phyloP scores from a whole-genome alignment of 2,888 invertebrate genomes.

The Celastrina argiolus region DNA sequence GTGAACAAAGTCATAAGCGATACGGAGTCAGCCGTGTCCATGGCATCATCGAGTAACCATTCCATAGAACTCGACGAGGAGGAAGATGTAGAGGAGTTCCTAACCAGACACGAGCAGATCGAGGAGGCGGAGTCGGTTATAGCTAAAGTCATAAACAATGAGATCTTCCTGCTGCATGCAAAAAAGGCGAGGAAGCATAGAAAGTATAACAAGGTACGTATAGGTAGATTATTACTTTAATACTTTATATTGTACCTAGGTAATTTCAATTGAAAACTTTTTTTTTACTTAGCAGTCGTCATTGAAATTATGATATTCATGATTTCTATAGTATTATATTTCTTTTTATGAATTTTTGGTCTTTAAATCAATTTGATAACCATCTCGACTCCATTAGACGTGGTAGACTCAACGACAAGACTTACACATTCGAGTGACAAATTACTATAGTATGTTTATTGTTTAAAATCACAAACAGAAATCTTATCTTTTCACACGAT shows the following conservation, averaged over 20 bases:
- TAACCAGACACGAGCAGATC: constrained; percentile 36
- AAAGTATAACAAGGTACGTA: constrained; percentile 51
- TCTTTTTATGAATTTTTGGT: too few relatives aligned
- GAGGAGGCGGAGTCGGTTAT: constrained; percentile 54
- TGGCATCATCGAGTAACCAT: neutral
- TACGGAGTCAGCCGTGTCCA: constrained; percentile 33
- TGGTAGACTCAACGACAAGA: neutral
- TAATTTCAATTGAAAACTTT: too few relatives aligned
- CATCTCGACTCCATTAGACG: neutral
- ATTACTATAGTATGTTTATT: neutral
- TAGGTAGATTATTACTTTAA: neutral
- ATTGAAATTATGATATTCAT: neutral
- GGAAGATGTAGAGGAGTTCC: neutral
- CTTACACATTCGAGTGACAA: neutral
- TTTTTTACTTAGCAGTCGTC: too few relatives aligned
- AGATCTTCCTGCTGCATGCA: constrained; percentile 48
- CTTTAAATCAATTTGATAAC: neutral
- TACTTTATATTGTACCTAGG: too few relatives aligned
- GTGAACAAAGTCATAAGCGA: constrained; percentile 33
- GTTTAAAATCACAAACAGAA: neutral
- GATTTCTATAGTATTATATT: neutral
- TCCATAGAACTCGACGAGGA: neutral
- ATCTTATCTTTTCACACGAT: constrained; percentile 20
- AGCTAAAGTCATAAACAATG: constrained; percentile 58
- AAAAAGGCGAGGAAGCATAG: constrained; percentile 42